A percentile compares a stretch with the other conserved stretches of the same genome.
phyloP scores from a whole-genome alignment of 2,888 invertebrate species.

The Dendrolimus houi region DNA sequence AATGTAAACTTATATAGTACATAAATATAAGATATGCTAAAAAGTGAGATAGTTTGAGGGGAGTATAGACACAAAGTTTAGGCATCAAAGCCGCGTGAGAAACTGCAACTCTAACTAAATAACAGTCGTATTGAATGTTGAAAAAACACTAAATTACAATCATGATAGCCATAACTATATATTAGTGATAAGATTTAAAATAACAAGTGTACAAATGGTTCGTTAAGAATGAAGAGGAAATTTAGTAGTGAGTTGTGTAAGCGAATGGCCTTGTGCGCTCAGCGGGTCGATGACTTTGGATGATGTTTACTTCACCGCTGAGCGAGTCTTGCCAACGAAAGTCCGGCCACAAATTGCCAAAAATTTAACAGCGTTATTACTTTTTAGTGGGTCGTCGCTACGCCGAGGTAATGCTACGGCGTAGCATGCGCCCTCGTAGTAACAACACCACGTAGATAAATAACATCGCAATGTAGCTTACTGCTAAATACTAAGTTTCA shows the following conservation, averaged over 20 bases:
- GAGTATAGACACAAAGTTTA: no score
- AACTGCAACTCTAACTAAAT: no score
- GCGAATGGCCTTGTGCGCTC: constrained; percentile 60
- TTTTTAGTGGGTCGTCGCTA: constrained; percentile 27
- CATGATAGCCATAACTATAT: no score
- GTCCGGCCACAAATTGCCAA: constrained; percentile 36
- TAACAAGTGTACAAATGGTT: constrained; percentile 7
- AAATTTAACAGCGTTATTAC: constrained; percentile 27
- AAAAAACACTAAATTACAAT: no score
- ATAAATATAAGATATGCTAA: no score
- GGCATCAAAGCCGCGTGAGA: no score
- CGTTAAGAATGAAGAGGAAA: constrained; percentile 32
- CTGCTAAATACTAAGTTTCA: no score
- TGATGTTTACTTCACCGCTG: constrained; percentile 65
- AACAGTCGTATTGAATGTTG: no score
- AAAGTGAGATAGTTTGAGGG: no score
- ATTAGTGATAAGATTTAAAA: neutral
- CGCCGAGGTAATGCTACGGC: constrained; percentile 29
- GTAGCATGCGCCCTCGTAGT: neutral
- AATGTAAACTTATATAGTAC: no score
- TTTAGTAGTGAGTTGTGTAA: constrained; percentile 56
- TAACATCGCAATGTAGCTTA: no score
- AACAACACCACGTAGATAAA: neutral
- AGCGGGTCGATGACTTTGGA: constrained; percentile 60
- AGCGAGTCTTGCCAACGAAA: constrained; percentile 54